Conservation (phyloP, 2,797 vertebrate species). For the Neomorphus geoffroyi region DNA sequence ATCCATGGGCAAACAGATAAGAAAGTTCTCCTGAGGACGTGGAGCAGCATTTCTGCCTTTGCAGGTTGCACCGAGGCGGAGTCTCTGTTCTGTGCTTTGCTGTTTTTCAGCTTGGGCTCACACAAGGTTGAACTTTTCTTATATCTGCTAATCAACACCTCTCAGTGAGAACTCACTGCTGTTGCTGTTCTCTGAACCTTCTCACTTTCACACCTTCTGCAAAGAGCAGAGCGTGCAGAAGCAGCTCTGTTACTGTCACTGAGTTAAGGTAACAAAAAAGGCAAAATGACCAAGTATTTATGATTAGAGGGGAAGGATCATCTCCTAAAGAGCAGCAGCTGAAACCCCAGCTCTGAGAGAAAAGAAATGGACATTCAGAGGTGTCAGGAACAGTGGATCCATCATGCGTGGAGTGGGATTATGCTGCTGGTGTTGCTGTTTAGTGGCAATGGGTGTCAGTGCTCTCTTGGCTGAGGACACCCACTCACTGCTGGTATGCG, state of each 20-base stretch:
- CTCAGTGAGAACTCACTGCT: neutral
- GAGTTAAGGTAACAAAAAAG: neutral
- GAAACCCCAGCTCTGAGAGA: neutral
- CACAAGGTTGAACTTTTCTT: neutral
- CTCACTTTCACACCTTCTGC: neutral
- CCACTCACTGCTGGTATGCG: rapidly evolving
- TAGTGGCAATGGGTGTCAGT: neutral
- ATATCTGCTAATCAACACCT: neutral
- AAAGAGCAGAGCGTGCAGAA: rapidly evolving
- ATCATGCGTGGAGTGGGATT: neutral
- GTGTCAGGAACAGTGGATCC: rapidly evolving
- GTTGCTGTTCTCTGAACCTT: neutral
- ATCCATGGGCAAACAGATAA: too few relatives aligned
- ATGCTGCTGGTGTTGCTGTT: neutral
- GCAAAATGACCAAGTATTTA: neutral
- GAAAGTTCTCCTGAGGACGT: neutral
- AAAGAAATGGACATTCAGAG: neutral
- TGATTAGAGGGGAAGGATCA: neutral
- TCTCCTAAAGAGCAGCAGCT: neutral
- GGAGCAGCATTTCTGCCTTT: neutral
- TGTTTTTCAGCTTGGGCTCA: neutral
- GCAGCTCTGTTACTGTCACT: neutral
- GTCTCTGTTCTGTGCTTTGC: neutral
- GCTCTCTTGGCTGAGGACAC: rapidly evolving
- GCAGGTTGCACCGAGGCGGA: rapidly evolving